Percentiles rank a stretch among this genome's conserved stretches.
phyloP scores from a whole-genome alignment of 1,140 invertebrate species.

The Polypedilum pembai region DNA sequence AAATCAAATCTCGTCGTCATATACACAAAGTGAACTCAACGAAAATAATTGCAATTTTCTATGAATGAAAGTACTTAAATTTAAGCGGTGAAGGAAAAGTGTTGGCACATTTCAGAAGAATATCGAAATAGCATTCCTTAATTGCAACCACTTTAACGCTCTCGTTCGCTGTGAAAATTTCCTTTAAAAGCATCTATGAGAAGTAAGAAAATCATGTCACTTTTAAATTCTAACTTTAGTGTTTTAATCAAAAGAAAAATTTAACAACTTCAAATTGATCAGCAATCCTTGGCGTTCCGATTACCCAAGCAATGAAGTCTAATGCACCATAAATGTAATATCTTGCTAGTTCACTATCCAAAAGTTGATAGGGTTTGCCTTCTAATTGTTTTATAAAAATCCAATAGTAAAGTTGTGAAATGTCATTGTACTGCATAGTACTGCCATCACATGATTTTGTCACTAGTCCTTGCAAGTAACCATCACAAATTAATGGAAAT shows the following conservation, averaged over 20 bases:
- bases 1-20: constrained; percentile 15
- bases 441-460: background rate
- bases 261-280: background rate
- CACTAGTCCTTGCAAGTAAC: background rate
- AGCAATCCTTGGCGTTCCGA: background rate
- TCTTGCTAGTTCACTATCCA: background rate
- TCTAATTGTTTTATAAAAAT: background rate
- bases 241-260: constrained; percentile 8
- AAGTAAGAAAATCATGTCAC: background rate
- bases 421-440: background rate
- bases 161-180: background rate
- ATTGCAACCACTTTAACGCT: background rate
- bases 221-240: background rate
- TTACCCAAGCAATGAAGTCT: background rate
- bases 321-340: background rate
- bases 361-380: background rate
- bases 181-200: background rate
- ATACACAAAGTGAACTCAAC: background rate
- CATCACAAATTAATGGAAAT: background rate
- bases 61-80: background rate
- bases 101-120: background rate
- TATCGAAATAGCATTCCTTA: background rate
- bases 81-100: too few relatives aligned
- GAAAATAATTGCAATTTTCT: constrained; percentile 10
- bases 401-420: background rate